phyloP scores from a whole-genome alignment of 53 echinoderm and acorn worm genomes.

The Echinometra lucunter region DNA sequence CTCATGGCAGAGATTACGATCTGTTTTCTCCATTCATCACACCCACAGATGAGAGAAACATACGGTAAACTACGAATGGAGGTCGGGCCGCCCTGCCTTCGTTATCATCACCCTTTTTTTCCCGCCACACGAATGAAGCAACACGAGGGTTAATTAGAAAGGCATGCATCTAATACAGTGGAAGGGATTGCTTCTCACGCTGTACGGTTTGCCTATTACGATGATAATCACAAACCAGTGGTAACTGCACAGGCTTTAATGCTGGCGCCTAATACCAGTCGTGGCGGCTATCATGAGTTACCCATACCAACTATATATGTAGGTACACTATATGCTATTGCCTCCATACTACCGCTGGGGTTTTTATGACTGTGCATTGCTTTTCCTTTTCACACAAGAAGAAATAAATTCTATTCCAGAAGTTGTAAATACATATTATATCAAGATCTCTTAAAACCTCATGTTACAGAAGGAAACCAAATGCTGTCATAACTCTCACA shows the following conservation, averaged over 20 bases:
- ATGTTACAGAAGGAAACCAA: too few species aligned
- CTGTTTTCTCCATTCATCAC: neutral
- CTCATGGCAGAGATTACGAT: neutral
- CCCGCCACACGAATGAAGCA: neutral
- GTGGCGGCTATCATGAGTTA: too few species aligned
- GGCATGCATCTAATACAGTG: neutral
- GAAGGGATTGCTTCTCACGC: neutral
- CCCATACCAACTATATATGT: too few species aligned
- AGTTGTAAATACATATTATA: too few species aligned
- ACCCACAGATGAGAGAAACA: neutral
- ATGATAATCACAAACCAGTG: neutral
- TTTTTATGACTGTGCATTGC: too few species aligned
- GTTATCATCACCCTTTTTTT: neutral
- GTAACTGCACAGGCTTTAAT: neutral
- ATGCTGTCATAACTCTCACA: too few species aligned
- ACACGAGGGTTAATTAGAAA: neutral
- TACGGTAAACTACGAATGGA: neutral
- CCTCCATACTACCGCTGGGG: too few species aligned
- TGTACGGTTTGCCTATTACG: neutral
- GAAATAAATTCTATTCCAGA: too few species aligned
- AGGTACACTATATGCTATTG: too few species aligned
- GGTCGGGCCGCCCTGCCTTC: neutral
- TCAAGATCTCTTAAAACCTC: too few species aligned
- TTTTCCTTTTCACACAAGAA: too few species aligned
- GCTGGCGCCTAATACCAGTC: neutral